phyloP scores from a whole-genome alignment of 2,113 vertebrate species.

The Herpetotheres cachinnans region DNA sequence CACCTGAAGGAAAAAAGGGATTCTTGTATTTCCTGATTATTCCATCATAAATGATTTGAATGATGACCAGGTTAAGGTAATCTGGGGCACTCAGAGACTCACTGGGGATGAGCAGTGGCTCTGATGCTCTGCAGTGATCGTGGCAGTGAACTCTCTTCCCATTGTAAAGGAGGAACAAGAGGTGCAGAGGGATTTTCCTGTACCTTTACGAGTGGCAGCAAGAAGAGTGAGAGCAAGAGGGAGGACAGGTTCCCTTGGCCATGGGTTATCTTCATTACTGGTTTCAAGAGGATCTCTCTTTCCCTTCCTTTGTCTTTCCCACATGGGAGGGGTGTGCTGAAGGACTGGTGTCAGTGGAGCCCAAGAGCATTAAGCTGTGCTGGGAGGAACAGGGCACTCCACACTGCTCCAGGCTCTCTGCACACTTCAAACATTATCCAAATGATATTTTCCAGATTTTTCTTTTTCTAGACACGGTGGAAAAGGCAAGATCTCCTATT shows the following conservation, averaged over 20 bases:
- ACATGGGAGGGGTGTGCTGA: neutral
- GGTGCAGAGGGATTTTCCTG: neutral
- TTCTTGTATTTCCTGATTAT: neutral
- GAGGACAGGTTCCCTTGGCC: neutral
- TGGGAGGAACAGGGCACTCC: neutral
- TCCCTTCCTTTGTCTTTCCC: neutral
- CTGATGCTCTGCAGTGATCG: neutral
- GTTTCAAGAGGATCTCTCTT: neutral
- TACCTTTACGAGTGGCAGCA: neutral
- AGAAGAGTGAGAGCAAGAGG: neutral
- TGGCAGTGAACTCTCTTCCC: neutral
- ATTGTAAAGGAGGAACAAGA: neutral
- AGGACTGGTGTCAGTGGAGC: neutral
- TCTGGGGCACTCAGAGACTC: neutral
- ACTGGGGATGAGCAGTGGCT: neutral
- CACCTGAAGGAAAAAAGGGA: neutral
- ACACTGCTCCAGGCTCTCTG: neutral
- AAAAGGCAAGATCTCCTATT: neutral
- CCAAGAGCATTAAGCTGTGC: neutral
- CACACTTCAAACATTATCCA: neutral
- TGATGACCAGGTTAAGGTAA: neutral
- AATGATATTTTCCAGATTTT: neutral
- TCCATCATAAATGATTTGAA: neutral
- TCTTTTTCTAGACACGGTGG: neutral
- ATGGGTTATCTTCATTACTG: neutral